Base-by-base conservation (phyloP, 2,888 invertebrate species). In the Cordilura impudica region DNA sequence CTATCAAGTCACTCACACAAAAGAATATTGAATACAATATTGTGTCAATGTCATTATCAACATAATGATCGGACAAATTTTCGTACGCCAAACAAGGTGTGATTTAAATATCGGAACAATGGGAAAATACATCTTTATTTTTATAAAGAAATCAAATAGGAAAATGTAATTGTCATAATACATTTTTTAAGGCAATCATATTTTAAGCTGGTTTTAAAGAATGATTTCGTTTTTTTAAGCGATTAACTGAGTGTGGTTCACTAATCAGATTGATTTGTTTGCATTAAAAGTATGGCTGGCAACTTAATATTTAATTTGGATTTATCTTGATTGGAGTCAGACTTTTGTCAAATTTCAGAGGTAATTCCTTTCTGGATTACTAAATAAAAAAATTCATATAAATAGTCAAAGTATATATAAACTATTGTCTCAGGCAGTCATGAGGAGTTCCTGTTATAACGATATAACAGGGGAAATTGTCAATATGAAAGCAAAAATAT, bases 21-120 rank as follows among this genome's bases (percentile, higher is more conserved):
- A 65, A 51, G 76, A 60, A 78, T 63, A 70, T 74, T 73, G 58
- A 70, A 69, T 29, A 78, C 43, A 78, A 75, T 75, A 70, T 61
- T 67, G 84, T 86, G 87, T 86, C 86, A 86, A 87, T 87, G 86
- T 86, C 86, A 86, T 87, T 86, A 87, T 86, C 86, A 85, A 85
- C 84, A 87, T 84, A 87, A 83, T 87, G 87, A 87, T 86, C 84
- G 83, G 84, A 87, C 86, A 82, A 83, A 81, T 82, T 81, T 31
- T 61, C 56, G 5, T 2, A 19, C 43, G 31, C 51, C 16, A 58
- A 63, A 60, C n/a, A 73, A 61, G 60, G 49, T 61, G 61, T 54
- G 65, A 74, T 70, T 70, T 54, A 26, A 26, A 45, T 65, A 69
- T 67, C 61, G 16, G n/a, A 12, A 60, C 7, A 49, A 26, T 56